Conservation (phyloP, 2,888 invertebrate genomes). For the Lithophane socia region DNA sequence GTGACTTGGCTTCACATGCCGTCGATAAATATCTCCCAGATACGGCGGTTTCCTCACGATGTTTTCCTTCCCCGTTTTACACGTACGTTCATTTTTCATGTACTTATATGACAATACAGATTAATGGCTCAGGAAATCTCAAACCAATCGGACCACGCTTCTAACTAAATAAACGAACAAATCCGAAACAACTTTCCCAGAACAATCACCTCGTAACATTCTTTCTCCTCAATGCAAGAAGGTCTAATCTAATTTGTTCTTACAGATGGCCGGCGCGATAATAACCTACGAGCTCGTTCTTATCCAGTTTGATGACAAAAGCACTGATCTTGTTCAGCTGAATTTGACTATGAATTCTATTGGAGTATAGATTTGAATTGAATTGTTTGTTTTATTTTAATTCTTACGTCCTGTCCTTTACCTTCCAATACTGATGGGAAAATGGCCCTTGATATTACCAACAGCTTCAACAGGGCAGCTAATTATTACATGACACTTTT, state of each 20-base stretch:
- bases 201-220: neutral
- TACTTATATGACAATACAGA: neutral
- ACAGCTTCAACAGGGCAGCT: neutral
- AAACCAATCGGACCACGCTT: neutral
- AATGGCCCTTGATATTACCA: neutral
- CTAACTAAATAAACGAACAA: conserved; percentile 12
- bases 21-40: too few relatives aligned
- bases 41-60: too few relatives aligned
- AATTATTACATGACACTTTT: neutral
- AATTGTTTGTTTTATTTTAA: conserved; percentile 37
- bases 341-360: conserved; percentile 46
- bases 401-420: neutral
- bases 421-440: neutral
- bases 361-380: conserved; percentile 28
- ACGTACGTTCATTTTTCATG: neutral
- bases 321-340: conserved; percentile 32
- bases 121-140: neutral
- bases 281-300: conserved; percentile 91
- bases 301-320: conserved; percentile 81
- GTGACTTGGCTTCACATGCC: too few relatives aligned
- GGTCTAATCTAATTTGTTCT: conserved; percentile 46
- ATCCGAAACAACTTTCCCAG: neutral
- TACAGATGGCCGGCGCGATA: conserved; percentile 91
- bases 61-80: too few relatives aligned
- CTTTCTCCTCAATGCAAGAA: neutral